These are phyloP conservation scores for Ciconia stormi DNA, from an alignment of 2,113 vertebrate genomes.

Conservation along the genomic window DNA sequence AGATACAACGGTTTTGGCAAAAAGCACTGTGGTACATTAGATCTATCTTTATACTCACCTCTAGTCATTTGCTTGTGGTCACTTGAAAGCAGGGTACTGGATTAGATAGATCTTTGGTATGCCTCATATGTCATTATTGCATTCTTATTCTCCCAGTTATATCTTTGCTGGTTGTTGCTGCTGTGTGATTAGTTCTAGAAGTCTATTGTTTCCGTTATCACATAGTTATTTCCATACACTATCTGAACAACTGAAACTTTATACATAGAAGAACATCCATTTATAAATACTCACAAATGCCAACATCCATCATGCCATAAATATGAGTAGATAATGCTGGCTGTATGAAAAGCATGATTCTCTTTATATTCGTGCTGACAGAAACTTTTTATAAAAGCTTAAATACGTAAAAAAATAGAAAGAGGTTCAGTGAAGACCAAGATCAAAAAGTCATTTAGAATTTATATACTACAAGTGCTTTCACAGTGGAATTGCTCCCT, in stretches of 20 bases:
- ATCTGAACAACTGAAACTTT: not conserved
- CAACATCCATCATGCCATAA: not conserved
- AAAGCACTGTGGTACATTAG: fast-evolving
- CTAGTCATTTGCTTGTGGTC: fast-evolving
- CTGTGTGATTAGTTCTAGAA: not conserved
- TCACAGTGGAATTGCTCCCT: not conserved
- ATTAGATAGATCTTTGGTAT: not conserved
- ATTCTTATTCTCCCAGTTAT: not conserved
- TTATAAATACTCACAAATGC: not conserved
- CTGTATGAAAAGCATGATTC: not conserved
- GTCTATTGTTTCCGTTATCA: not conserved
- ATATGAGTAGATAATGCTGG: not conserved
- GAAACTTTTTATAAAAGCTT: not conserved
- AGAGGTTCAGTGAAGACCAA: not conserved
- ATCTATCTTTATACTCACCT: not conserved
- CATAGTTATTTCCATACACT: not conserved
- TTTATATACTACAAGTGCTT: not conserved
- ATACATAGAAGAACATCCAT: fast-evolving
- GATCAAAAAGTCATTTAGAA: not conserved
- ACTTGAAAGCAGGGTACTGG: not conserved
- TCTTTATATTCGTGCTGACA: not conserved
- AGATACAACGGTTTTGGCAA: fast-evolving
- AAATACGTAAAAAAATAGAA: not conserved
- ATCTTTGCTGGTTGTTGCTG: not conserved
- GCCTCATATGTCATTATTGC: not conserved